Evolutionary conservation across 2,113 vertebrate species (phyloP).

Genomic region (Phyllopteryx taeniolatus): DNA sequence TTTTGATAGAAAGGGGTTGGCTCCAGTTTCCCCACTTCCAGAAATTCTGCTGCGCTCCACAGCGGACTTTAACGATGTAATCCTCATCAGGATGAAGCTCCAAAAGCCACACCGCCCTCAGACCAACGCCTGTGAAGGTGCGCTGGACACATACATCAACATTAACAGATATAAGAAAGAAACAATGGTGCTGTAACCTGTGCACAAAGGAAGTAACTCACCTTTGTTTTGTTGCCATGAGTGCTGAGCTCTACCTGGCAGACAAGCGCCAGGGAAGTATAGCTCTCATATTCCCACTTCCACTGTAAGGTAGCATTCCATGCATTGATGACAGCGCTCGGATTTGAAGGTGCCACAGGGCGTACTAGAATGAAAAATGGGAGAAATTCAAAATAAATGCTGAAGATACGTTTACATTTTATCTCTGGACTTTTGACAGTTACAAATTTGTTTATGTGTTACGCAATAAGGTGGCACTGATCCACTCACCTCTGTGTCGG

Average conservation of each 20-base stretch:
- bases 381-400: not conserved
- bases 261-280: constrained; percentile 52
- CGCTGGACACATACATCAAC: constrained; percentile 46
- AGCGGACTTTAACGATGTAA: constrained; percentile 59
- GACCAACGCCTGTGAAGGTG: constrained; percentile 57
- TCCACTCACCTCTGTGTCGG: constrained; percentile 58
- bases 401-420: not conserved
- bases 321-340: constrained; percentile 14
- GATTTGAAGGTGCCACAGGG: constrained; percentile 51
- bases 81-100: constrained; percentile 55
- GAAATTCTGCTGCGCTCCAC: constrained; percentile 62
- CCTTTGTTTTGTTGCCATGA: constrained; percentile 30
- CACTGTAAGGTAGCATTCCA: constrained; percentile 67
- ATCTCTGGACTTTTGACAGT: not conserved
- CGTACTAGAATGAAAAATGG: constrained; percentile 37
- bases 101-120: constrained; percentile 43
- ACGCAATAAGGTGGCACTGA: not conserved
- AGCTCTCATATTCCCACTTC: constrained; percentile 58
- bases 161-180: not conserved
- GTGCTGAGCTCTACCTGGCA: constrained; percentile 62
- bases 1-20: constrained; percentile 47
- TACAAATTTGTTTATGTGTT: not conserved
- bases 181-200: not conserved
- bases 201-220: constrained; percentile 34
- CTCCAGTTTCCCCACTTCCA: constrained; percentile 76